phyloP scores from a whole-genome alignment of 2,797 vertebrate genomes.

The Peromyscus eremicus region DNA sequence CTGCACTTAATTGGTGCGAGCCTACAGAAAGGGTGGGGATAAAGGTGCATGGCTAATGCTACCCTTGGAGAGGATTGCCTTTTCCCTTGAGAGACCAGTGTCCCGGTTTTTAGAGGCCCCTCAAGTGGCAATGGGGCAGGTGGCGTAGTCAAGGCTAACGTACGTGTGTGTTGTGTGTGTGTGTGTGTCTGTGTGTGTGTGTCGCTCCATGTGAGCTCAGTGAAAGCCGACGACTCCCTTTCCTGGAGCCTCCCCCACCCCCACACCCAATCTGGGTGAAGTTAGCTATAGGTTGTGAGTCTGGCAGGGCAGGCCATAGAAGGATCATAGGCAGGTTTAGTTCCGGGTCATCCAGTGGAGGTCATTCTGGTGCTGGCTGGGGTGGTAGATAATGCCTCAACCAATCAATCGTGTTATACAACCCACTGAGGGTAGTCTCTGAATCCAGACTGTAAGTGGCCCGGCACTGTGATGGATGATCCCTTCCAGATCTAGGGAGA shows the following conservation, averaged over 20 bases:
- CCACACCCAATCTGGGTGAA: background rate
- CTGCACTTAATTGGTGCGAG: background rate
- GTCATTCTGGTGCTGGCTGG: background rate
- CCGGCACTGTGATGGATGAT: background rate
- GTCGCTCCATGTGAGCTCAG: background rate
- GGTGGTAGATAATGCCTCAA: background rate
- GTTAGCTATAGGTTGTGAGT: background rate
- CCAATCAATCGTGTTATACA: background rate
- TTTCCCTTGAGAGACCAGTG: background rate
- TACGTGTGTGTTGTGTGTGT: too few species aligned
- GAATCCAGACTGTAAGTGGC: conserved; percentile 4
- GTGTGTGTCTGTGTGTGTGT: too few species aligned
- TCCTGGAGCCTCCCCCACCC: rapidly evolving
- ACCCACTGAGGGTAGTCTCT: background rate
- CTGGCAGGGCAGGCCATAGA: background rate
- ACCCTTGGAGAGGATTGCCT: background rate
- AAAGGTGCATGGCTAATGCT: background rate
- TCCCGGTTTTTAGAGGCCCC: background rate
- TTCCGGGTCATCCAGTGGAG: background rate
- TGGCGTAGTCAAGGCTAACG: background rate
- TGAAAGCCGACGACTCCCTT: background rate
- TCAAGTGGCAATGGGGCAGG: background rate
- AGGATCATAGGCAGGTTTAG: background rate
- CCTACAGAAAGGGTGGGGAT: background rate
- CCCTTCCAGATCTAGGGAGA: conserved; percentile 44